Evolutionary conservation across 2,888 invertebrate genomes (phyloP).

Genomic region (Monopis laevigella): DNA sequence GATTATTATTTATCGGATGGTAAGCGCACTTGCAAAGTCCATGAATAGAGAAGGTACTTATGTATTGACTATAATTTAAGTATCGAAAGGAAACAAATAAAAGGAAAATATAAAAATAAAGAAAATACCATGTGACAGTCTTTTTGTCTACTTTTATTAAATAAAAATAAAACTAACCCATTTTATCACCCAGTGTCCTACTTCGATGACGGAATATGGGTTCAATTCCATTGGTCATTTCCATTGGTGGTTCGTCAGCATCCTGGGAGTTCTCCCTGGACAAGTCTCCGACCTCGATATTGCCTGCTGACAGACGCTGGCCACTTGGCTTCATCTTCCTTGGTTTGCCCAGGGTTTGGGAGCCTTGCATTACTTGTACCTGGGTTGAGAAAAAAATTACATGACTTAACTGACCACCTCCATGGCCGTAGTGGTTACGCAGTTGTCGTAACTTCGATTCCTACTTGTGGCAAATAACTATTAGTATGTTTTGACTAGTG

Average conservation of each 20-base stretch:
- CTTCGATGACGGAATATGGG: conserved; percentile 82
- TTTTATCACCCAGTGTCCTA: conserved; percentile 89
- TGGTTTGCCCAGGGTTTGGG: conserved; percentile 84
- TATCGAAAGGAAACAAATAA: no score
- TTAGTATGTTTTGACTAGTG: neutral
- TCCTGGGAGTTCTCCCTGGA: conserved; percentile 78
- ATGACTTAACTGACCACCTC: neutral
- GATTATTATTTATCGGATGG: no score
- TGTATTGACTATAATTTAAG: no score
- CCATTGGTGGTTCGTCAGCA: conserved; percentile 62
- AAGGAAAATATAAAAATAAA: no score
- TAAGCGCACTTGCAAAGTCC: no score
- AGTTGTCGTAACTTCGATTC: neutral
- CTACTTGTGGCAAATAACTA: neutral
- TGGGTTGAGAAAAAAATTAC: conserved; percentile 22
- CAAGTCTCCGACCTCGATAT: conserved; percentile 83
- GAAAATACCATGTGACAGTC: no score
- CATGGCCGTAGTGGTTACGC: neutral
- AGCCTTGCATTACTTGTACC: conserved; percentile 76
- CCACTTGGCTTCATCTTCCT: conserved; percentile 82
- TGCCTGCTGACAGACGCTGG: conserved; percentile 83
- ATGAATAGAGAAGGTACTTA: no score
- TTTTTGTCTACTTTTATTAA: no score
- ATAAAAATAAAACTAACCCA: no score
- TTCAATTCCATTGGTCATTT: conserved; percentile 33